These are phyloP conservation scores for Bolinopsis microptera DNA, from an alignment of 37 sponge, comb jelly and placozoan species.

Conservation along the genomic window DNA sequence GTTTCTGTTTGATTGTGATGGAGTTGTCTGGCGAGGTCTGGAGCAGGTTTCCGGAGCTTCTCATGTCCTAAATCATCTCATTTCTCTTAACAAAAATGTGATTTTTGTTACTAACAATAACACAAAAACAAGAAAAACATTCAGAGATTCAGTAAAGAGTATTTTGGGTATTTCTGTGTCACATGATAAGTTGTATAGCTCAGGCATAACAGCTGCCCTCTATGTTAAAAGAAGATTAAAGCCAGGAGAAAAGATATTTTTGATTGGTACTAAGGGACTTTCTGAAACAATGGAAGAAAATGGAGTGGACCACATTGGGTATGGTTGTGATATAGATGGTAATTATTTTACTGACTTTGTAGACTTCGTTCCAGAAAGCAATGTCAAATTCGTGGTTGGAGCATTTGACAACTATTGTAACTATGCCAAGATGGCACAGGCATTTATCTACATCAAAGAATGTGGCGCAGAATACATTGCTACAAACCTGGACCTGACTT, in stretches of 20 bases:
- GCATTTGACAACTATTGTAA: slow-evolving; percentile 55
- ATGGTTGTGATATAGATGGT: slow-evolving; percentile 59
- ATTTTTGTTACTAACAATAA: slow-evolving; percentile 67
- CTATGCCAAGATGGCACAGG: slow-evolving; percentile 64
- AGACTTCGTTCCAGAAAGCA: slow-evolving; percentile 17
- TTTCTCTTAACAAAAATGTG: background rate
- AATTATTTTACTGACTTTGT: background rate
- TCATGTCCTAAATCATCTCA: background rate
- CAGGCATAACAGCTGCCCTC: slow-evolving; percentile 43
- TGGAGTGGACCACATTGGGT: background rate
- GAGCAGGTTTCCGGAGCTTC: slow-evolving; percentile 47
- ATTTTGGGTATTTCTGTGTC: slow-evolving; percentile 1
- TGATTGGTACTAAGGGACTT: slow-evolving; percentile 63
- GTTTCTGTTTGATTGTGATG: slow-evolving; percentile 68
- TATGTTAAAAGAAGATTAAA: slow-evolving; percentile 38
- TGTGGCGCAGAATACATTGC: slow-evolving; percentile 43
- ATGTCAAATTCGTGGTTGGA: slow-evolving; percentile 64
- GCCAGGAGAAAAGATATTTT: slow-evolving; percentile 54
- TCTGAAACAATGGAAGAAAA: background rate
- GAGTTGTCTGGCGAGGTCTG: slow-evolving; percentile 64
- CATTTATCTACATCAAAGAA: slow-evolving; percentile 64
- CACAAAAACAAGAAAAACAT: slow-evolving; percentile 8
- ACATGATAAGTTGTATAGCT: slow-evolving; percentile 28
- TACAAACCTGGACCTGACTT: background rate
- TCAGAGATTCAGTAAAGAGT: background rate